Percentiles rank a stretch among this genome's conserved stretches.
Evolutionary conservation across 1,140 invertebrate species (phyloP).

Genomic region (Lasaia peninsularis): DNA sequence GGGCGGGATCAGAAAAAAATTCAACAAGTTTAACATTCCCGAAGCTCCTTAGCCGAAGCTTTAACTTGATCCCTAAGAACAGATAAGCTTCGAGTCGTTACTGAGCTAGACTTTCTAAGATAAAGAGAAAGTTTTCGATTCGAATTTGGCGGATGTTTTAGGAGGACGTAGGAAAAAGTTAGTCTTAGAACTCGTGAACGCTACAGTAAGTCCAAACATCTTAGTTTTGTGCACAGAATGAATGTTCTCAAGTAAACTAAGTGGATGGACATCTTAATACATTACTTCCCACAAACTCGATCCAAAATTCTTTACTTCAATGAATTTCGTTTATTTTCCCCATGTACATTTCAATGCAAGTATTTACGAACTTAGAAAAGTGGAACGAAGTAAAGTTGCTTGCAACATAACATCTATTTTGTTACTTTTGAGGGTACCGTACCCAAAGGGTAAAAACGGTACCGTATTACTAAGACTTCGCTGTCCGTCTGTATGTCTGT

Average conservation of each 20-base stretch:
- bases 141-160: conserved; percentile 57
- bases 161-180: conserved; percentile 48
- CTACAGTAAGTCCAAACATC: conserved; percentile 23
- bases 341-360: not conserved
- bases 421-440: too few relatives aligned
- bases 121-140: conserved; percentile 61
- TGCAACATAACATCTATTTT: too few relatives aligned
- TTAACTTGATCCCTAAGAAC: conserved; percentile 34
- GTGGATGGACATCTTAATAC: not conserved
- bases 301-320: too few relatives aligned
- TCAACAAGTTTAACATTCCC: conserved; percentile 14
- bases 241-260: not conserved
- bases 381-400: too few relatives aligned
- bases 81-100: conserved; percentile 50
- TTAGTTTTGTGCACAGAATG: not conserved
- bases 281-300: not conserved
- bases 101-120: conserved; percentile 47
- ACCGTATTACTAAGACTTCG: too few relatives aligned
- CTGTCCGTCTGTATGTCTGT: too few relatives aligned
- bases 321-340: not conserved
- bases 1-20: conserved; percentile 5
- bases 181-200: conserved; percentile 26
- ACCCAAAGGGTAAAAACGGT: too few relatives aligned
- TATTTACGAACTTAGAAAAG: too few relatives aligned
- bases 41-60: conserved; percentile 3